These are phyloP conservation scores for Syngnathus typhle DNA, from an alignment of 2,113 vertebrate species.

Conservation along the genomic window DNA sequence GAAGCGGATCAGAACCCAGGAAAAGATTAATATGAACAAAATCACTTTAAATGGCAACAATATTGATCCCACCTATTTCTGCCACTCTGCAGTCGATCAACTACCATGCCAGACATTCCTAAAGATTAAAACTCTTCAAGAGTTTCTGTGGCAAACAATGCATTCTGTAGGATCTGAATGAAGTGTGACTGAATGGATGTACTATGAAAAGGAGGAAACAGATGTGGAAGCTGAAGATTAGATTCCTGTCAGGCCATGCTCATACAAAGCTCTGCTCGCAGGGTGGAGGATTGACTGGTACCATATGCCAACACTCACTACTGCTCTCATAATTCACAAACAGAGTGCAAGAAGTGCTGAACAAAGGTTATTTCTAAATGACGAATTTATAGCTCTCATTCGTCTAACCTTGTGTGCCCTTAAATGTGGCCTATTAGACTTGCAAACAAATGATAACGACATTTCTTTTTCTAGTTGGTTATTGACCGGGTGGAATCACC, in stretches of 20 bases:
- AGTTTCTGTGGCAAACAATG: slow-evolving; percentile 26
- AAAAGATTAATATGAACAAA: neutral
- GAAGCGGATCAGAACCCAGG: neutral
- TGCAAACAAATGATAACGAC: slow-evolving; percentile 15
- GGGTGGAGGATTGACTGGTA: slow-evolving; percentile 7
- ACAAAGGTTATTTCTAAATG: slow-evolving; percentile 10
- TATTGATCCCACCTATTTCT: neutral
- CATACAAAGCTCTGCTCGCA: slow-evolving; percentile 15
- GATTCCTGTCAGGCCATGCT: slow-evolving; percentile 37
- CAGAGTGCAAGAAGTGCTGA: slow-evolving; percentile 25
- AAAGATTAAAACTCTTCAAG: slow-evolving; percentile 12
- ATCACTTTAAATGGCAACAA: neutral
- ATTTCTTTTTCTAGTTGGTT: slow-evolving; percentile 1
- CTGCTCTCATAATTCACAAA: slow-evolving; percentile 40
- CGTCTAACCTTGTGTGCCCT: slow-evolving; percentile 3
- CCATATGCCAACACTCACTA: slow-evolving; percentile 17
- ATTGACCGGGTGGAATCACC: neutral
- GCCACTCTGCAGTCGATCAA: neutral
- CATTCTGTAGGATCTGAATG: slow-evolving; percentile 32
- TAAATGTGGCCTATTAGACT: slow-evolving; percentile 23
- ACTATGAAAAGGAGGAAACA: slow-evolving; percentile 61
- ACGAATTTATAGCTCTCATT: slow-evolving; percentile 34
- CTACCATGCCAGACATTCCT: slow-evolving; percentile 15
- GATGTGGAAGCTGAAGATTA: slow-evolving; percentile 64
- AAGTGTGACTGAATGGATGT: slow-evolving; percentile 27